Conservation (phyloP, 2,113 vertebrate genomes). For the Coptodon rendalli region DNA sequence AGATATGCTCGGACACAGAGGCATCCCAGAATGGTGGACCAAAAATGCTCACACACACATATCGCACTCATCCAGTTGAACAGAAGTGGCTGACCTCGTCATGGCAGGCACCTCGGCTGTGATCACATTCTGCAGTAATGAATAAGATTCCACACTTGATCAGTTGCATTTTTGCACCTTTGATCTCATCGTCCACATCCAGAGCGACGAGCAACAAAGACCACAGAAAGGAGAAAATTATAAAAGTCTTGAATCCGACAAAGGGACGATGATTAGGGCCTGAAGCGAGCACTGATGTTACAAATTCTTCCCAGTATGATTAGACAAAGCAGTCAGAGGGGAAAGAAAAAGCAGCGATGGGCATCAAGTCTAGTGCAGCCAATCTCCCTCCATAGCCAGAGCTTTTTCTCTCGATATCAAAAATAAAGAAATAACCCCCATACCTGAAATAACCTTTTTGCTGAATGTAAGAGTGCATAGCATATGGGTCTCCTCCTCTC, state of each 20-base stretch:
- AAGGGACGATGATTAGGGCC: slow-evolving; percentile 41
- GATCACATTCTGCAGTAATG: slow-evolving; percentile 19
- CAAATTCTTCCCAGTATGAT: neutral
- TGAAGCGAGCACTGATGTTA: slow-evolving; percentile 1
- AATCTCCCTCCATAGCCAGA: neutral
- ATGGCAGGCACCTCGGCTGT: neutral
- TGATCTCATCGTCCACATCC: slow-evolving; percentile 45
- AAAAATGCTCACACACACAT: neutral
- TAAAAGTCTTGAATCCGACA: slow-evolving; percentile 24
- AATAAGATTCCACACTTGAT: slow-evolving; percentile 35
- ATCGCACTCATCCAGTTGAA: neutral
- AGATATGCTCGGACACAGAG: neutral
- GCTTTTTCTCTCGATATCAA: neutral
- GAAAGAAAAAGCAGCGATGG: neutral
- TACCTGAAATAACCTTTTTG: slow-evolving; percentile 31
- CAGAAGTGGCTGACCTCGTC: neutral
- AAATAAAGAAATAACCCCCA: neutral
- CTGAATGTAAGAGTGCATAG: slow-evolving; percentile 28
- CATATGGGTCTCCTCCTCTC: slow-evolving; percentile 4
- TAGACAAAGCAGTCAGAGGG: slow-evolving; percentile 6
- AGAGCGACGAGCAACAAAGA: slow-evolving; percentile 5
- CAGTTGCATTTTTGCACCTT: slow-evolving; percentile 49
- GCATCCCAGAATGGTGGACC: neutral
- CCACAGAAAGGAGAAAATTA: neutral
- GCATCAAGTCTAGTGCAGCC: neutral